phyloP scores from a whole-genome alignment of 2,888 invertebrate genomes.

The Didymodactylos carnosus region DNA sequence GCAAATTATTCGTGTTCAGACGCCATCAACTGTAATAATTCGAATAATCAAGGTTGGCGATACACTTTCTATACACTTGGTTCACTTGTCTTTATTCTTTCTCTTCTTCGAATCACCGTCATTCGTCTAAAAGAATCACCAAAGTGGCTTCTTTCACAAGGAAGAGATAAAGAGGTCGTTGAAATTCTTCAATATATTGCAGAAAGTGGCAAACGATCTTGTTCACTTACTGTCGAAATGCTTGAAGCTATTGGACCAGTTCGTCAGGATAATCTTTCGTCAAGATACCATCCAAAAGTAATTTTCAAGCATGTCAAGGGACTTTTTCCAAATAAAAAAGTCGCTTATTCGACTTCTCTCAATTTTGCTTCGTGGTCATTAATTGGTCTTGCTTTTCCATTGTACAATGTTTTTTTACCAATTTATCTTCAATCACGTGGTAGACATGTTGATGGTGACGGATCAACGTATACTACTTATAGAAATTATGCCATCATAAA shows the following conservation, averaged over 20 bases:
- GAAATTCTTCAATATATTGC: background rate
- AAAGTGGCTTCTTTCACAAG: background rate
- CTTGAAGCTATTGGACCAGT: background rate
- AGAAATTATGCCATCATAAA: background rate
- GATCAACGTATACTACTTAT: background rate
- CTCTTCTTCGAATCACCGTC: background rate
- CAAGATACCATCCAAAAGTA: background rate
- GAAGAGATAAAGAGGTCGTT: background rate
- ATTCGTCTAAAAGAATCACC: background rate
- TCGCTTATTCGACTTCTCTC: background rate
- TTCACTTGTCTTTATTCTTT: background rate
- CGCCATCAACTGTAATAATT: background rate
- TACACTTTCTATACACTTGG: background rate
- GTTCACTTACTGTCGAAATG: background rate
- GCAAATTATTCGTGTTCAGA: background rate
- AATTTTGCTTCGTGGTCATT: background rate
- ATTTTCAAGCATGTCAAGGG: background rate
- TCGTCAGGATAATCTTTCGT: no score
- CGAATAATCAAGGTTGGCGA: background rate
- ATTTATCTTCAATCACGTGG: background rate
- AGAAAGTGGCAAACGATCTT: background rate
- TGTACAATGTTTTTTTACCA: background rate
- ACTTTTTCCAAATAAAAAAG: background rate
- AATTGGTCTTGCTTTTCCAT: background rate
- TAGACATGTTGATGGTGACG: background rate